Base-by-base conservation (phyloP, 2,113 vertebrate genomes). In the Perccottus glenii region DNA sequence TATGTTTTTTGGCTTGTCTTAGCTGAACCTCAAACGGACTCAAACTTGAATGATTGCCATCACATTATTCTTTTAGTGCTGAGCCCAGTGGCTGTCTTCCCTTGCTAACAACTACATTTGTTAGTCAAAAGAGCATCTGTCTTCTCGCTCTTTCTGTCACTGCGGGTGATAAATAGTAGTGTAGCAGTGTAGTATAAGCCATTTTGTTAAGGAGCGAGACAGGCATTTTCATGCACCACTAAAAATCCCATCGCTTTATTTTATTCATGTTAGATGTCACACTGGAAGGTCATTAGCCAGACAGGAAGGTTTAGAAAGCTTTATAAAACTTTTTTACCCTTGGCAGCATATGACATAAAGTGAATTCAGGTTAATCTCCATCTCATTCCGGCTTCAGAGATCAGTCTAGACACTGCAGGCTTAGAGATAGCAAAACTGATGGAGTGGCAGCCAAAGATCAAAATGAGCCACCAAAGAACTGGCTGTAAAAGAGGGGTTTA, bases 91-190 rank as follows among this genome's bases (percentile, higher is more conserved):
- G 58, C 64, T 14, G 14, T 42, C 40, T 36, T 5, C 5, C 60
- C 51, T 57, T 2, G 2, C 64, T 19, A 10, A 16, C n/a, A 33
- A n/a, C 44, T 27, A 4, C 48, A 84, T 87, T 84, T 85, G 83
- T 73, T 85, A 84, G 73, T 84, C 81, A 84, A 85, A 87, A 12
- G 64, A 76, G 70, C 51, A 12, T 68, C 70, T 68, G 67, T 70
- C 64, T 8, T 42, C 32, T 27, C 2, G n/a, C 45, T 52, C 42
- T 62, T 6, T 2, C 12, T 48, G 46, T 60, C 49, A 14, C 6
- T 14, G 19, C 4, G 36, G 51, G 4, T 49, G 56, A 58, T 70
- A 42, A 40, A 65, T 35, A 45, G 33, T 55, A 38, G 33, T 5
- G 35, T 56, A n/a, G 32, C 14, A 55, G n/a, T 58, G 9, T 15